Base-by-base conservation (phyloP, 2,888 invertebrate genomes). In the Hydrotaea cyrtoneurina region DNA sequence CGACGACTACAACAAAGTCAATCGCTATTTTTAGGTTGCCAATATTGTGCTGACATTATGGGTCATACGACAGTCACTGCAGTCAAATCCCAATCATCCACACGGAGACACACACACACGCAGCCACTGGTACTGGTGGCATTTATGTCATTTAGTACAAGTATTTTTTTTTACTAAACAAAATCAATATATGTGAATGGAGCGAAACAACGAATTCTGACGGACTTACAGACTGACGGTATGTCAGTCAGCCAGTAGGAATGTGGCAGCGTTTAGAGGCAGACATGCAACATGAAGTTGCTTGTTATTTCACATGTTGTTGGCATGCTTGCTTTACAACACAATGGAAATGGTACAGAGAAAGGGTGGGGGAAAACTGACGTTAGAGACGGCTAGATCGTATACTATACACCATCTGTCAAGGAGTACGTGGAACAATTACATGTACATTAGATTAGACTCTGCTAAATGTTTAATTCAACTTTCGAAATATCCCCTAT, bases 211-310 rank as follows among this genome's bases (percentile, higher is more conserved):
- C 8, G 10, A 39, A 10, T n/a, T n/a, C n/a, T n/a, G n/a, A n/a
- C n/a, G n/a, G n/a, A n/a, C n/a, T n/a, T n/a, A n/a, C n/a, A n/a
- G n/a, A n/a, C n/a, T n/a, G n/a, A n/a, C n/a, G n/a, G n/a, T n/a
- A n/a, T n/a, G n/a, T n/a, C n/a, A n/a, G n/a, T n/a, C n/a, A n/a
- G n/a, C n/a, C n/a, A n/a, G n/a, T n/a, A n/a, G n/a, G 8, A 11
- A 11, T 8, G 13, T 17, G 1, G 43, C 43, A 57, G 39, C 43
- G n/a, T 69, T 71, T 71, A 53, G 53, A 36, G 50, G 46, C 72
- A 36, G 50, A 31, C 72, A 78, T 71, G 69, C 78, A 78, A 72
- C 59, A 59, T 46, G 57, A 69, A 78, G 46, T 59, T 69, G 26
- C 53, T 78, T 76, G 15, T 57, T 73, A 15, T 57, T 64, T 39